Evolutionary conservation across 2,888 invertebrate species (phyloP).

Genomic region (Synergus gifuensis): DNA sequence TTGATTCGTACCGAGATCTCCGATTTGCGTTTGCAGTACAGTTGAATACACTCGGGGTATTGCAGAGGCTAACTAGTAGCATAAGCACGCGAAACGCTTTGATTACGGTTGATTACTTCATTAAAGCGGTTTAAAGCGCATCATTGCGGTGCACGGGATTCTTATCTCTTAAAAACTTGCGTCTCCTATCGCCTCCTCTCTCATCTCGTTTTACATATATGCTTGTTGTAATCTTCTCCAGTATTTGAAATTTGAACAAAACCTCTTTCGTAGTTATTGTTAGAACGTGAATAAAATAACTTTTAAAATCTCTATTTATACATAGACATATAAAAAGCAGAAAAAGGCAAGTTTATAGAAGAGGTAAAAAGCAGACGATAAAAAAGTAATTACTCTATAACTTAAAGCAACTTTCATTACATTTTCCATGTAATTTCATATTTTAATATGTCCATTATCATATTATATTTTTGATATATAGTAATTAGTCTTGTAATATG

Average conservation of each 20-base stretch:
- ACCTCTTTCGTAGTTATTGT: background rate
- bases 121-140: slow-evolving; percentile 41
- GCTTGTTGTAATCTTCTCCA: background rate
- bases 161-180: slow-evolving; percentile 21
- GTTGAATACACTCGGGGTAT: slow-evolving; percentile 39
- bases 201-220: slow-evolving; percentile 5
- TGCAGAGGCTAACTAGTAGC: slow-evolving; percentile 34
- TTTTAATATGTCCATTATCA: background rate
- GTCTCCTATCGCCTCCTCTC: background rate
- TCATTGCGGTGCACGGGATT: slow-evolving; percentile 31
- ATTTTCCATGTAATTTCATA: slow-evolving; percentile 7
- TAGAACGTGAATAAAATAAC: background rate
- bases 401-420: background rate
- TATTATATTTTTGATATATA: no score
- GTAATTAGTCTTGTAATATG: no score
- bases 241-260: background rate
- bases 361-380: background rate
- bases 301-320: background rate
- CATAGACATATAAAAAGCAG: background rate
- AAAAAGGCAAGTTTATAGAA: background rate
- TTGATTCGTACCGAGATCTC: slow-evolving; percentile 36
- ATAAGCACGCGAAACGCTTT: slow-evolving; percentile 40
- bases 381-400: slow-evolving; percentile 19
- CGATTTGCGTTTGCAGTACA: slow-evolving; percentile 26
- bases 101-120: slow-evolving; percentile 41